Base-by-base conservation (phyloP, 2,888 invertebrate species). In the Cheilosia grossa region DNA sequence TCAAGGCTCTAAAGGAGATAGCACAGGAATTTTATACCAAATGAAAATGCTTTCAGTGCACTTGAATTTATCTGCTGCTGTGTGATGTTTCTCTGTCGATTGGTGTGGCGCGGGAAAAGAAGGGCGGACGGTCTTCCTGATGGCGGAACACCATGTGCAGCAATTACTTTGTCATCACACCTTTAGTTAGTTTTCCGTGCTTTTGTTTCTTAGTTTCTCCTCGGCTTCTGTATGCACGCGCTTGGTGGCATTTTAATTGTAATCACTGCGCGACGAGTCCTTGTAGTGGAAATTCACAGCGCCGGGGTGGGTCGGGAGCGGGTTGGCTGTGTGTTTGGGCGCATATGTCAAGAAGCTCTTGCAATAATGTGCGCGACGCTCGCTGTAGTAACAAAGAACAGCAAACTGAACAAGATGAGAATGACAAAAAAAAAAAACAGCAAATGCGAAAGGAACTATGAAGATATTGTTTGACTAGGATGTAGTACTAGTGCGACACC, bases 81-180 rank as follows among this genome's bases (percentile, higher is more conserved):
- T 54, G 44, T 59, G 19, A 27, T 40, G 42, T 21, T 56, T 21
- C 10, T 33, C n/a, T 27, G 37, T 30, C 56, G 27, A 15, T 42
- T 51, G 24, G n/a, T 21, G 2, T n/a, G 27, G 9, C 1, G 7
- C 15, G 42, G n/a, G 24, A 2, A 3, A 13, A 15, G n/a, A 53
- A n/a, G 13, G 40, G 24, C 17, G 40, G 6, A 21, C 17, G 64
- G 17, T 51, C 47, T 40, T 15, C 19, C 47, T 47, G 67, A 37
- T 47, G 63, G 59, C 40, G 72, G 67, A 77, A 64, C 67, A 81
- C 58, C 85, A 85, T 85, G 81, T 85, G 85, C 80, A 67, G 67
- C 80, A 81, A 85, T 81, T 85, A 85, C 80, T 77, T 81, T 85
- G 53, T 81, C 72, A 77, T 85, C 81, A 67, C 80, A 85, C 80